Conservation (phyloP, 92 coral and sea anemone genomes). For the Desmophyllum pertusum region DNA sequence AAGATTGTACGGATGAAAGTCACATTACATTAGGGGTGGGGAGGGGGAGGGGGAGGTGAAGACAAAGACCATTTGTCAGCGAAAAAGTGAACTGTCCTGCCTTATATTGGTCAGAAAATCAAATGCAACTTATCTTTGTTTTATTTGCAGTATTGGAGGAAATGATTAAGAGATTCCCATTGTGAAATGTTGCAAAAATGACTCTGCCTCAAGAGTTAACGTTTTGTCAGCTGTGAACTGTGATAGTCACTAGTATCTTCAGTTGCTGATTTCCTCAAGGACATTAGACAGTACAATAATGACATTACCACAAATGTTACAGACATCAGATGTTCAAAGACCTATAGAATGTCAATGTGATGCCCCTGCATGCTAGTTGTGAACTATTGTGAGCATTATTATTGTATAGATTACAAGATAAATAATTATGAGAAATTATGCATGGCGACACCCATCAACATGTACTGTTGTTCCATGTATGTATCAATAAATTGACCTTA, state of each 20-base stretch:
- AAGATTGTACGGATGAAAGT: no score
- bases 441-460: not conserved
- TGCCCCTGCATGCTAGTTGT: not conserved
- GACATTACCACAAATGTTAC: not conserved
- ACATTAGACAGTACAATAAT: not conserved
- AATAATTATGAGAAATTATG: not conserved
- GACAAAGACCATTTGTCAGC: no score
- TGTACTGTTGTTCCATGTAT: not conserved
- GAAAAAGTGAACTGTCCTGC: no score
- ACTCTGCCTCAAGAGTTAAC: not conserved
- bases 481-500: not conserved
- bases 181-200: not conserved
- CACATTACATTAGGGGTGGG: no score
- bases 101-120: no score
- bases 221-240: not conserved
- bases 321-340: not conserved
- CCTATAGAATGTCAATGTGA: not conserved
- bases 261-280: not conserved
- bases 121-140: no score
- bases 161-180: not conserved
- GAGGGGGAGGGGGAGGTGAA: no score
- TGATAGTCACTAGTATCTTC: not conserved
- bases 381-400: not conserved
- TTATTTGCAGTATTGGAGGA: conserved; percentile 63
- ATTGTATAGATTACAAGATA: not conserved